Base-by-base conservation (phyloP, 1,140 invertebrate genomes). In the Ostrea denselamellosa region DNA sequence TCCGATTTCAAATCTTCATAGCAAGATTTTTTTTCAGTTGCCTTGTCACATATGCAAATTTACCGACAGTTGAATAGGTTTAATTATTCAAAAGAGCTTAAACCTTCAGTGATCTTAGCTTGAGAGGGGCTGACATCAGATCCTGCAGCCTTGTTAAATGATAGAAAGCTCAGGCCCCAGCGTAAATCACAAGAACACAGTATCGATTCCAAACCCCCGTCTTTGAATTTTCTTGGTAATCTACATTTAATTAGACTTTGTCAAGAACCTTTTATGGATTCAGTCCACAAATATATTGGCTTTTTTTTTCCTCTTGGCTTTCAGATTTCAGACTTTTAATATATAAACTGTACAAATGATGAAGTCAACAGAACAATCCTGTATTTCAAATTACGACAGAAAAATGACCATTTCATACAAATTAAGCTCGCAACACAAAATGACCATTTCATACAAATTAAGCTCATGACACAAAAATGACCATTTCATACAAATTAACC, bases 81-180 rank as follows among this genome's bases (percentile, higher is more conserved):
- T 77, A 77, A 77, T 77, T 77, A 77, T 77, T 77, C 68, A 77
- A 77, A 77, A 77, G 68, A 34, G 68, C 68, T 77, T 77, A 77
- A 77, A 77, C 34, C 68, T 77, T 77, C 68, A 77, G 14, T 77
- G 68, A 77, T 28, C 28, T 77, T 25, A 17, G 25, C 25, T 34
- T 34, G 34, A 44, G 25, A 77, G 25, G n/a, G 10, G 0, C 68
- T 77, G 68, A 25, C 68, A 77, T 25, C 3, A 28, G 68, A 77
- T 77, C 68, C 28, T 77, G 22, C 4, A 14, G 22, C 25, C 68
- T 34, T 34, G 68, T 77, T 77, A 34, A 77, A 77, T 8, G 68
- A 77, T 77, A 28, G 68, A 25, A 77, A 77, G 28, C 68, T 34
- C 17, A 8, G 22, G 14, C 25, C 22, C 22, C 25, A 2, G 28